A percentile compares a stretch with the other conserved stretches of the same genome.
These are phyloP conservation scores for Ophion slaviceki DNA, from an alignment of 2,888 invertebrate species.

Conservation along the genomic window DNA sequence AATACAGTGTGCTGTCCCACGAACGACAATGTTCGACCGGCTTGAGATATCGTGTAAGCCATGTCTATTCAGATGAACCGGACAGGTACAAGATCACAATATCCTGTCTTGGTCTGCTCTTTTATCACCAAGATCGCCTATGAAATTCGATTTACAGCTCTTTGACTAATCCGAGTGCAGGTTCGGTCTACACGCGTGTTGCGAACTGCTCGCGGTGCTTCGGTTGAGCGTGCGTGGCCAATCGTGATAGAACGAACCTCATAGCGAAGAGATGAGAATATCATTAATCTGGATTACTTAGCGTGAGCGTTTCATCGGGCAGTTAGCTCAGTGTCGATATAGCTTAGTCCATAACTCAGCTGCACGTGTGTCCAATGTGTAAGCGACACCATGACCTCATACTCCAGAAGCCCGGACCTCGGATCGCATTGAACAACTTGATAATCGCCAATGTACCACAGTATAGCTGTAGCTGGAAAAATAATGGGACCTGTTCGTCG, in stretches of 20 bases:
- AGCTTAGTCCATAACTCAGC: constrained; percentile 51
- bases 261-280: constrained; percentile 41
- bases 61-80: background rate
- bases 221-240: constrained; percentile 34
- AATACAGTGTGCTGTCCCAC: too few relatives aligned
- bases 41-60: background rate
- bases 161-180: constrained; percentile 3
- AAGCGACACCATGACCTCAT: constrained; percentile 37
- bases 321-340: constrained; percentile 53
- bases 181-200: background rate
- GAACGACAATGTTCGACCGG: background rate
- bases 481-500: too few relatives aligned
- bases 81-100: too few relatives aligned
- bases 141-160: constrained; percentile 15
- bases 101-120: background rate
- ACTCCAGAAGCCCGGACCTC: constrained; percentile 38
- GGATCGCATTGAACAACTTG: constrained; percentile 37
- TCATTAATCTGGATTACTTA: constrained; percentile 67
- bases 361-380: constrained; percentile 25
- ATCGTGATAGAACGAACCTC: constrained; percentile 57
- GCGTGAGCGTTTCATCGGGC: constrained; percentile 62
- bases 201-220: background rate
- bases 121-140: constrained; percentile 22
- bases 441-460: too few relatives aligned
- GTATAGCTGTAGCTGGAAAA: too few relatives aligned